Conservation (phyloP, 2,797 vertebrate genomes). For the Lutjanus campechanus region DNA sequence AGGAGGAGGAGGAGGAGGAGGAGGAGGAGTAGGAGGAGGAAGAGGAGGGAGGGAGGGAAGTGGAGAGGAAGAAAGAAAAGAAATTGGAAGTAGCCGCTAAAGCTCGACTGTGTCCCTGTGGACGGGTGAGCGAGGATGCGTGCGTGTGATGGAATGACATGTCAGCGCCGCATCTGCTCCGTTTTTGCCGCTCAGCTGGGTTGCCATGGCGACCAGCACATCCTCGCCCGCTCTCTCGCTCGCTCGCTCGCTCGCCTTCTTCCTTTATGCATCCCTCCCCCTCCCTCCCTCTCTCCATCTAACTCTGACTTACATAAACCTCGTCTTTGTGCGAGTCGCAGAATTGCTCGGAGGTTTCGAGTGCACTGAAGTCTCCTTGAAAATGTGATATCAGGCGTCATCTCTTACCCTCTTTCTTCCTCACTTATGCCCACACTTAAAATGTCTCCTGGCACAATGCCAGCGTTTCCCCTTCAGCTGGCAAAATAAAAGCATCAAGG, state of each 20-base stretch:
- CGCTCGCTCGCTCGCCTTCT: constrained; percentile 27
- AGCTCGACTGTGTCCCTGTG: constrained; percentile 18
- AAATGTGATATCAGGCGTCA: constrained; percentile 38
- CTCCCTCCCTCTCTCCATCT: constrained; percentile 14
- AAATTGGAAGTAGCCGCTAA: constrained; percentile 22
- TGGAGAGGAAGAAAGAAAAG: constrained; percentile 21
- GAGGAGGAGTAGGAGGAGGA: neutral
- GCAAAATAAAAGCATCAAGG: constrained; percentile 49
- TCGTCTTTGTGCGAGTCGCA: constrained; percentile 54
- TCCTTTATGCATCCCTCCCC: constrained; percentile 29
- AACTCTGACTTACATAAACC: constrained; percentile 74
- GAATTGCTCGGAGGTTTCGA: constrained; percentile 45
- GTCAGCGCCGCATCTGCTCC: constrained; percentile 70
- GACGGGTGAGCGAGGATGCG: constrained; percentile 28
- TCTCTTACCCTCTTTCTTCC: constrained; percentile 2
- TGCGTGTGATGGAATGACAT: constrained; percentile 74
- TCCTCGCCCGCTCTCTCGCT: constrained; percentile 41
- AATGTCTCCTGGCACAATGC: constrained; percentile 44
- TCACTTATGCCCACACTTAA: constrained; percentile 33
- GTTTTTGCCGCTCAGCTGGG: constrained; percentile 70
- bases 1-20: neutral
- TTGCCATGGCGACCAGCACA: constrained; percentile 74
- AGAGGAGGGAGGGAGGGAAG: neutral
- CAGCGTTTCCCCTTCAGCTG: constrained; percentile 51
- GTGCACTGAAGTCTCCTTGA: constrained; percentile 55